phyloP scores from a whole-genome alignment of 2,888 invertebrate genomes.

The Tipula confusa region DNA sequence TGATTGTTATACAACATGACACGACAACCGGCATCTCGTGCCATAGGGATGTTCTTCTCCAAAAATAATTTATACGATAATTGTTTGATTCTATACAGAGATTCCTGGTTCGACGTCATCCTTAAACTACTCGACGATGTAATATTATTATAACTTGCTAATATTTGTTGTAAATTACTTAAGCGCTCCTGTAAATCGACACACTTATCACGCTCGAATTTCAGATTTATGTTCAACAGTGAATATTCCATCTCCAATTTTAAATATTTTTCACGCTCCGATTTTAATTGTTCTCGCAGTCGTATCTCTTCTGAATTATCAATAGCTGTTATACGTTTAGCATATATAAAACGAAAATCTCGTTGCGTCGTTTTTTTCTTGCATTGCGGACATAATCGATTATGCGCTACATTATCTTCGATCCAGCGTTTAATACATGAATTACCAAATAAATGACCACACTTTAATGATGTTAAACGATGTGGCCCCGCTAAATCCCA shows the following conservation, averaged over 20 bases:
- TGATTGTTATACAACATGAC: slow-evolving; percentile 68
- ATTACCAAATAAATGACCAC: slow-evolving; percentile 89
- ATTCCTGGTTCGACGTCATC: slow-evolving; percentile 39
- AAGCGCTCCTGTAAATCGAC: slow-evolving; percentile 38
- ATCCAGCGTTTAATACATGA: slow-evolving; percentile 58
- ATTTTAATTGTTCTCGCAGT: slow-evolving; percentile 59
- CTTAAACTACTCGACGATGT: not conserved
- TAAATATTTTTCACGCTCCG: slow-evolving; percentile 55
- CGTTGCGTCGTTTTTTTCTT: slow-evolving; percentile 65
- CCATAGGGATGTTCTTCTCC: slow-evolving; percentile 63
- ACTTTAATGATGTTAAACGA: slow-evolving; percentile 77
- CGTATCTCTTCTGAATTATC: slow-evolving; percentile 74
- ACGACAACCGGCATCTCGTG: slow-evolving; percentile 69
- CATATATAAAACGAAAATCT: slow-evolving; percentile 76
- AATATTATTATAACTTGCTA: not conserved
- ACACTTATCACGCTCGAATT: slow-evolving; percentile 48
- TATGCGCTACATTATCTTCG: slow-evolving; percentile 41
- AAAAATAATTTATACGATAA: slow-evolving; percentile 49
- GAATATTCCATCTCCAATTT: slow-evolving; percentile 61
- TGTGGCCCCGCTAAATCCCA: slow-evolving; percentile 87
- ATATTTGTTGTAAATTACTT: slow-evolving; percentile 41
- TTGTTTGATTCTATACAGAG: slow-evolving; percentile 38
- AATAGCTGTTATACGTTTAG: slow-evolving; percentile 66
- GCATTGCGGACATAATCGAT: slow-evolving; percentile 76
- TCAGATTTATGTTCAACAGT: slow-evolving; percentile 49